Evolutionary conservation across 2,797 vertebrate species (phyloP).

Genomic region (Gadopsis bispinosus): DNA sequence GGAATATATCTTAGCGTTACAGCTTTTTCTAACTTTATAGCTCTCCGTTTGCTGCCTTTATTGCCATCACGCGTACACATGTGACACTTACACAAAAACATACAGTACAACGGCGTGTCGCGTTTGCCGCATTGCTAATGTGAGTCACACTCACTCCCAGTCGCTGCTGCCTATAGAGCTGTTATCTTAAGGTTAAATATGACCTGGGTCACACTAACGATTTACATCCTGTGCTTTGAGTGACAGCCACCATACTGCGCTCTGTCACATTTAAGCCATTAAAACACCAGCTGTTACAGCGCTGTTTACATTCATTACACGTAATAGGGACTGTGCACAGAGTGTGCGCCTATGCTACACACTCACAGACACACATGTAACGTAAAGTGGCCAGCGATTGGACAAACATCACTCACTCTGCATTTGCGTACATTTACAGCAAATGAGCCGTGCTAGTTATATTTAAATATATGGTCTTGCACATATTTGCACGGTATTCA

Average conservation of each 20-base stretch:
- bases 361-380: conserved; percentile 4
- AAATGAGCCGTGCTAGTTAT: background rate
- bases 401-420: conserved; percentile 1
- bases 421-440: background rate
- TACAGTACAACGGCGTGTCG: conserved; percentile 19
- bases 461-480: background rate
- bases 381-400: background rate
- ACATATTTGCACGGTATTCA: background rate
- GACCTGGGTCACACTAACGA: conserved; percentile 57
- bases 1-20: conserved; percentile 41
- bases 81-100: conserved; percentile 3
- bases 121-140: conserved; percentile 47
- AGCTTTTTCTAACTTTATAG: conserved; percentile 21
- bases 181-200: conserved; percentile 29
- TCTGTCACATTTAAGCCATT: conserved; percentile 51
- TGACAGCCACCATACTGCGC: conserved; percentile 14
- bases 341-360: background rate
- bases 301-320: conserved; percentile 64
- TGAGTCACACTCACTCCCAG: conserved; percentile 45
- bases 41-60: background rate
- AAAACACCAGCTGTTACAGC: conserved; percentile 63
- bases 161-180: conserved; percentile 4
- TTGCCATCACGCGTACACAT: conserved; percentile 3
- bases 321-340: conserved; percentile 57
- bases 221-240: conserved; percentile 54